phyloP scores from a whole-genome alignment of 2,888 invertebrate species.

The Drosophila infuscata region DNA sequence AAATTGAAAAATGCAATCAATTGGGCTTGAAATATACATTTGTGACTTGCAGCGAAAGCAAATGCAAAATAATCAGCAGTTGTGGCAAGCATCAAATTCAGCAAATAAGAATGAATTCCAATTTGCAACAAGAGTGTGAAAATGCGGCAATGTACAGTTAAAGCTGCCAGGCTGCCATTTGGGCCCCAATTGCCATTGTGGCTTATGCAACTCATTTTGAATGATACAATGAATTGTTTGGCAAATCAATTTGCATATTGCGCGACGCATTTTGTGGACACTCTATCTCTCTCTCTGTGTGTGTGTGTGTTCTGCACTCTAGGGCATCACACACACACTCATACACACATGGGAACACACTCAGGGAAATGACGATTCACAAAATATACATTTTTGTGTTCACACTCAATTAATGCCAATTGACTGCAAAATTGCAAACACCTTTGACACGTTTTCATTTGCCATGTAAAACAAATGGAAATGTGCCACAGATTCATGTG shows the following conservation, averaged over 20 bases:
- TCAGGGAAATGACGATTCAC: slow-evolving; percentile 65
- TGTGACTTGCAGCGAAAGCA: too few species aligned
- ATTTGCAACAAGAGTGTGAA: slow-evolving; percentile 29
- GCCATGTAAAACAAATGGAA: slow-evolving; percentile 59
- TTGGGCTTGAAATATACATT: neutral
- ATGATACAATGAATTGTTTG: slow-evolving; percentile 71
- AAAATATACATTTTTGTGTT: slow-evolving; percentile 81
- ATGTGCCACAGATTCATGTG: slow-evolving; percentile 42
- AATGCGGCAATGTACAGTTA: slow-evolving; percentile 34
- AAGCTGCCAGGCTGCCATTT: slow-evolving; percentile 32
- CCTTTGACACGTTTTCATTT: slow-evolving; percentile 78
- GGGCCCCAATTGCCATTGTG: slow-evolving; percentile 56
- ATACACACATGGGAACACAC: slow-evolving; percentile 14
- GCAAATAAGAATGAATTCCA: neutral
- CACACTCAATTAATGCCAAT: slow-evolving; percentile 81
- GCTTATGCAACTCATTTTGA: slow-evolving; percentile 75
- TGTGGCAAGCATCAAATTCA: neutral
- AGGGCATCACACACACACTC: slow-evolving; percentile 16
- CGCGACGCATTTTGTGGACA: slow-evolving; percentile 69
- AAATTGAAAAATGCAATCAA: neutral
- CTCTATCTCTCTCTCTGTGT: neutral
- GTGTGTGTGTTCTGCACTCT: too few species aligned
- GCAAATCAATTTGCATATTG: slow-evolving; percentile 79
- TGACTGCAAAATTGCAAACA: slow-evolving; percentile 81
- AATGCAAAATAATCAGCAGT: neutral